These are phyloP conservation scores for Gnathonemus echidnorhynchus DNA, from an alignment of 2,113 vertebrate genomes.

Conservation along the genomic window DNA sequence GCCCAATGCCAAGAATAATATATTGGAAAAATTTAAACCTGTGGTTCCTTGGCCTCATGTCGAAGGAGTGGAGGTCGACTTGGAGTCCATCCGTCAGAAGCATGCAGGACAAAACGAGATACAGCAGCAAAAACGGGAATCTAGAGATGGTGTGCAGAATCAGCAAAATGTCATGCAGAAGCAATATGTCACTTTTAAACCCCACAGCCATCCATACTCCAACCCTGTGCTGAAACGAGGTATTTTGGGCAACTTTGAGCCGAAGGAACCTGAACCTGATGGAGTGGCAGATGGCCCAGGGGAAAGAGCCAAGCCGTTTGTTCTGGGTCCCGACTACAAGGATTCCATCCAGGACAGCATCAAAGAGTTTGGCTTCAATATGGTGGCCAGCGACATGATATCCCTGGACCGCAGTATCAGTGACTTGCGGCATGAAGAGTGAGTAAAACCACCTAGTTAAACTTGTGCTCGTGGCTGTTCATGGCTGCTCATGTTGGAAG, in stretches of 20 bases:
- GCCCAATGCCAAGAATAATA: conserved; percentile 60
- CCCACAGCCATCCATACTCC: conserved; percentile 71
- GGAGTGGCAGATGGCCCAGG: conserved; percentile 81
- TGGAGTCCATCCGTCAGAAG: conserved; percentile 85
- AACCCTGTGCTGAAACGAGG: conserved; percentile 75
- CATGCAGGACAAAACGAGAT: conserved; percentile 52
- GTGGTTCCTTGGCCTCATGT: conserved; percentile 96
- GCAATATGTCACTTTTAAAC: conserved; percentile 88
- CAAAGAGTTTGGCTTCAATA: conserved; percentile 98
- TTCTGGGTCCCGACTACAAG: conserved; percentile 88
- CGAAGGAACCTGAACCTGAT: conserved; percentile 78
- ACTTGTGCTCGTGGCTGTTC: too few relatives aligned
- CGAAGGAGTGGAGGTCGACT: conserved; percentile 93
- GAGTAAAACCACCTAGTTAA: conserved; percentile 55
- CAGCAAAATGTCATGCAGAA: conserved; percentile 82
- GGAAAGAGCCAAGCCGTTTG: conserved; percentile 80
- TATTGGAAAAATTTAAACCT: conserved; percentile 76
- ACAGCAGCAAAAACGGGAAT: conserved; percentile 33
- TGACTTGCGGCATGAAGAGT: conserved; percentile 94
- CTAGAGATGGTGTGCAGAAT: conserved; percentile 54
- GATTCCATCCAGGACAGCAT: conserved; percentile 83
- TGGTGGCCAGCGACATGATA: conserved; percentile 99
- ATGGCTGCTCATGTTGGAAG: background rate
- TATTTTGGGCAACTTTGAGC: conserved; percentile 85
- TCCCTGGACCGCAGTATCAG: conserved; percentile 85